phyloP scores from a whole-genome alignment of 2,797 vertebrate genomes.

The Loris lydekkerianus region DNA sequence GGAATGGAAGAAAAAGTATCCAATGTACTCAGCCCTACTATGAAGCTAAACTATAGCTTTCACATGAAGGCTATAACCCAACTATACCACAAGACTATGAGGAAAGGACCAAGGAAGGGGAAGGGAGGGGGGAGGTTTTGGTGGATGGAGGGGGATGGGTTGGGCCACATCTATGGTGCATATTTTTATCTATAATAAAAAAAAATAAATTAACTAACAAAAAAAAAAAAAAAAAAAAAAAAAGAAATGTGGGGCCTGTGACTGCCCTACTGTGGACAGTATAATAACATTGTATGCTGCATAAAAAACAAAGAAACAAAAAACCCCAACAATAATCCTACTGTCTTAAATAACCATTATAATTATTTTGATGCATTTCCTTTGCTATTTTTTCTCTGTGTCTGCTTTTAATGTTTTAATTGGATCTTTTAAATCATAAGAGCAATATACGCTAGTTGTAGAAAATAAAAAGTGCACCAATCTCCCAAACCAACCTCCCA shows the following conservation, averaged over 20 bases:
- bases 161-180: too few species aligned
- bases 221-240: too few species aligned
- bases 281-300: background rate
- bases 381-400: conserved; percentile 12
- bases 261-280: background rate
- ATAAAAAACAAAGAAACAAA: background rate
- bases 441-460: background rate
- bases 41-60: too few species aligned
- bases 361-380: background rate
- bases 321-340: background rate
- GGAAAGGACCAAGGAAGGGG: too few species aligned
- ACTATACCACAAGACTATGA: too few species aligned
- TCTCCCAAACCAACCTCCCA: background rate
- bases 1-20: too few species aligned
- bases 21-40: too few species aligned
- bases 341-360: background rate
- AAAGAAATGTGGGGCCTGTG: background rate
- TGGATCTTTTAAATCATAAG: background rate
- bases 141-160: too few species aligned
- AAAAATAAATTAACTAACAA: too few species aligned
- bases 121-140: too few species aligned
- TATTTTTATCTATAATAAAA: too few species aligned
- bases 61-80: too few species aligned
- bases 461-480: conserved; percentile 29
- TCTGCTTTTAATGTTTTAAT: conserved; percentile 39